Evolutionary conservation across 2,113 vertebrate genomes (phyloP).

Genomic region (Tetrao urogallus): DNA sequence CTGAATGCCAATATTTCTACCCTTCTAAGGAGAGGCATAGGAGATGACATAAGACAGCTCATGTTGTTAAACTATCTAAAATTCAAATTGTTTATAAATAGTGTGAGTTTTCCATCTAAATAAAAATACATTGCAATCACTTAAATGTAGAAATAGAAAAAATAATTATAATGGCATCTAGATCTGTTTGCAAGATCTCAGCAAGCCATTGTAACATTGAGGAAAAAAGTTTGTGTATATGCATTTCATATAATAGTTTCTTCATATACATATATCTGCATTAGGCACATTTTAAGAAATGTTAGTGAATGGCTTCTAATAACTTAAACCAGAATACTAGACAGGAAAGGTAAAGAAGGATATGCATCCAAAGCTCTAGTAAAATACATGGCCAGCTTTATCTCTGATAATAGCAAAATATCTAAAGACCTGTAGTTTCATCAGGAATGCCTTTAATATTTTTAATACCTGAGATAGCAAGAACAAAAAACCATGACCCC

Average conservation of each 20-base stretch:
- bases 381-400: background rate
- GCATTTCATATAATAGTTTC: background rate
- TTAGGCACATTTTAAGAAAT: background rate
- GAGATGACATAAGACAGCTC: background rate
- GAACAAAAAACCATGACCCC: background rate
- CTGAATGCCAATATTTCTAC: background rate
- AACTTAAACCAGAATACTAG: background rate
- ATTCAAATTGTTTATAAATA: background rate
- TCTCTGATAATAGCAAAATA: background rate
- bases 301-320: too few relatives aligned
- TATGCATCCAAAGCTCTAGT: background rate
- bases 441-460: background rate
- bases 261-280: background rate
- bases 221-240: background rate
- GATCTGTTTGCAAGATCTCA: background rate
- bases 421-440: background rate
- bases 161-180: background rate
- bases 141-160: background rate
- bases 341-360: background rate
- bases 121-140: background rate
- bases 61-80: background rate
- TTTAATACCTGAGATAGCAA: background rate
- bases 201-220: background rate
- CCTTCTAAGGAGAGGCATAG: background rate
- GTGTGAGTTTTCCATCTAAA: background rate